phyloP scores from a whole-genome alignment of 2,797 vertebrate genomes.

The Sebastes minor region DNA sequence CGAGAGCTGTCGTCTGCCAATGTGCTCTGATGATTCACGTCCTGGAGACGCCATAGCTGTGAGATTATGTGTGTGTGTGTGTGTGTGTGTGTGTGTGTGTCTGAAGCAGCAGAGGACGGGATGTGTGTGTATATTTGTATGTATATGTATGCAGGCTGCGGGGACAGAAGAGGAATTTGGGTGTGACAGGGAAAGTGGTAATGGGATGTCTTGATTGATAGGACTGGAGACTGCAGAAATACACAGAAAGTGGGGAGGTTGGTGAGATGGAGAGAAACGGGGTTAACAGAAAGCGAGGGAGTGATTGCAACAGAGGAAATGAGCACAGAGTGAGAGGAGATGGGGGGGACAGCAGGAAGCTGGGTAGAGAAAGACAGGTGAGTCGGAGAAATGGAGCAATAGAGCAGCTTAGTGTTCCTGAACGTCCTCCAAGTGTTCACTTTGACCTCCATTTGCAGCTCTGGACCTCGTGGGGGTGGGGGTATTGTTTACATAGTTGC shows the following conservation, averaged over 20 bases:
- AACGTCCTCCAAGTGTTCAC: slow-evolving; percentile 33
- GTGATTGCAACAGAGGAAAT: not conserved
- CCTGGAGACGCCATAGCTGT: slow-evolving; percentile 19
- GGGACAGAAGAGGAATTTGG: slow-evolving; percentile 16
- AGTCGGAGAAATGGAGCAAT: not conserved
- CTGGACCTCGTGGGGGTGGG: not conserved
- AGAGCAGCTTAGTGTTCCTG: not conserved
- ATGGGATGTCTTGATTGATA: slow-evolving; percentile 50
- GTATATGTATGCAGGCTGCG: not conserved
- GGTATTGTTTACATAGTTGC: slow-evolving; percentile 18
- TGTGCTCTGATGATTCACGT: slow-evolving; percentile 48
- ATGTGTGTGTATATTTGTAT: not conserved
- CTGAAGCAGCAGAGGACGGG: not conserved
- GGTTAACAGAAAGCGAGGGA: slow-evolving; percentile 44
- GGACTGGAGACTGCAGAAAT: slow-evolving; percentile 18
- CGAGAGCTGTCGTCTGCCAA: slow-evolving; percentile 39
- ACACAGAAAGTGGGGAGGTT: not conserved
- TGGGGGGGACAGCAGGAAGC: not conserved
- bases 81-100: slow-evolving; percentile 19
- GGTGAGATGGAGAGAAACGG: slow-evolving; percentile 16
- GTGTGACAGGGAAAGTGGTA: slow-evolving; percentile 32
- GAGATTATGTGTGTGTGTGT: slow-evolving; percentile 11
- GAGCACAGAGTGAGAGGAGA: not conserved
- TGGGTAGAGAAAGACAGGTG: not conserved
- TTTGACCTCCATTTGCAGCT: slow-evolving; percentile 15